Percentiles rank a stretch among this genome's conserved stretches.
Evolutionary conservation across 2,888 invertebrate genomes (phyloP).

Genomic region (Gryllus longicercus): DNA sequence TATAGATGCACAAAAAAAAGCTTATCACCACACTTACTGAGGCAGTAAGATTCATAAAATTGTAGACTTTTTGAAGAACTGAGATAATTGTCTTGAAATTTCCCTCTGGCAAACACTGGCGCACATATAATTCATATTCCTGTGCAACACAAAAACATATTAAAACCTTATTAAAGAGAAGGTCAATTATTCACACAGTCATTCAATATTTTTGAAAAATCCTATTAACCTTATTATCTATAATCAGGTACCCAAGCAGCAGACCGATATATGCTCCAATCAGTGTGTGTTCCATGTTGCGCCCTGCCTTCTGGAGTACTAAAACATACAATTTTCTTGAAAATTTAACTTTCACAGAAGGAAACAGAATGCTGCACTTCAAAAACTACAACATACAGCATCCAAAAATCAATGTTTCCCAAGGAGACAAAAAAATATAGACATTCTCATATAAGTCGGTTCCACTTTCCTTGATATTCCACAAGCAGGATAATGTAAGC

Average conservation of each 20-base stretch:
- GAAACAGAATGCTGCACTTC: background rate
- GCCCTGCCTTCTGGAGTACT: conserved; percentile 94
- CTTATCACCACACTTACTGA: conserved; percentile 58
- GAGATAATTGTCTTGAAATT: conserved; percentile 78
- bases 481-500: no score
- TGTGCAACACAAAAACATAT: conserved; percentile 42
- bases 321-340: conserved; percentile 41
- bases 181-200: background rate
- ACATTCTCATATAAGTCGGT: no score
- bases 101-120: conserved; percentile 68
- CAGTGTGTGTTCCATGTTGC: conserved; percentile 98
- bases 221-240: conserved; percentile 62
- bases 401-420: no score
- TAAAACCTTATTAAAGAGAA: background rate
- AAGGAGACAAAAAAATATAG: no score
- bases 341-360: conserved; percentile 31
- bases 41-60: conserved; percentile 89
- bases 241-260: conserved; percentile 82
- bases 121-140: conserved; percentile 67
- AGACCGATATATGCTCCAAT: conserved; percentile 91
- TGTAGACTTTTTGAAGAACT: conserved; percentile 84
- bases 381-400: background rate
- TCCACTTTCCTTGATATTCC: no score
- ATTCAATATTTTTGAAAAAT: background rate
- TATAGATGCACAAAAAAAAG: background rate